phyloP scores from a whole-genome alignment of 2,113 vertebrate species.

The Nymphicus hollandicus region DNA sequence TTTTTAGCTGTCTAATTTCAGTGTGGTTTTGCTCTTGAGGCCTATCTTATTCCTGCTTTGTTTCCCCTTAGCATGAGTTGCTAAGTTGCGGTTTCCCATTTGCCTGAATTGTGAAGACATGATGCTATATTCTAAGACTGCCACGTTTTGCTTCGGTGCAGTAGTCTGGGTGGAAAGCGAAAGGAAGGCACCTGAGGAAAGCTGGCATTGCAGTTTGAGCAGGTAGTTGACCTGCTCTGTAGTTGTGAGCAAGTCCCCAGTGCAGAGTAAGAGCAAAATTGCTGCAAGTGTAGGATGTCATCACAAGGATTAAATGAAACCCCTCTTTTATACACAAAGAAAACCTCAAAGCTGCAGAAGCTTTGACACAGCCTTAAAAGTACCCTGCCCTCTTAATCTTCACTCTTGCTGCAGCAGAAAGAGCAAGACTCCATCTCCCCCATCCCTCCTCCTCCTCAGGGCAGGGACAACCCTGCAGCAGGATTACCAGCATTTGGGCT shows the following conservation, averaged over 20 bases:
- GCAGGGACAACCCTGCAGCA: neutral
- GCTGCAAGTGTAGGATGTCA: neutral
- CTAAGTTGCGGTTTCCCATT: neutral
- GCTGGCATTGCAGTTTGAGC: fast-evolving
- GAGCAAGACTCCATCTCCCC: neutral
- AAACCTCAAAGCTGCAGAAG: neutral
- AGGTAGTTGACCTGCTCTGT: neutral
- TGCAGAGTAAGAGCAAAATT: neutral
- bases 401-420: neutral
- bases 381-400: neutral
- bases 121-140: neutral
- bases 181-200: neutral
- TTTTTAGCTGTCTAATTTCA: neutral
- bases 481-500: neutral
- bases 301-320: neutral
- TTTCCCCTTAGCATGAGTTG: neutral
- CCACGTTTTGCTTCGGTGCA: neutral
- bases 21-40: neutral
- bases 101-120: neutral
- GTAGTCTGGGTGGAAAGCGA: neutral
- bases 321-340: neutral
- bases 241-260: neutral
- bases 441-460: neutral
- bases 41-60: neutral
- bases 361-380: neutral